Conservation (phyloP, 1,140 invertebrate species). For the Magallana angulata region DNA sequence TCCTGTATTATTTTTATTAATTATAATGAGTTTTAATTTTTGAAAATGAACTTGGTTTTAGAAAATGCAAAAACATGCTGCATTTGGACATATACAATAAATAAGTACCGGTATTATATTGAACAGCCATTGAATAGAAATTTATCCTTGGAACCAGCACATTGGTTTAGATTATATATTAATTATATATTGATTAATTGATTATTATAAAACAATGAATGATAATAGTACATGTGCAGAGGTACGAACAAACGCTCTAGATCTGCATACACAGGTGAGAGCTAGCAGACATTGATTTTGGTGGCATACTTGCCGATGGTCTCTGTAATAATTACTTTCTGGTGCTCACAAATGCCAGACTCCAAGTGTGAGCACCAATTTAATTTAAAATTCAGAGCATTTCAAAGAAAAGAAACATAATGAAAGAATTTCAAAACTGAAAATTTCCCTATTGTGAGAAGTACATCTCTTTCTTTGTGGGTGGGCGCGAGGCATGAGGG, state of each 20-base stretch:
- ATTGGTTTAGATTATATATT: slow-evolving; percentile 4
- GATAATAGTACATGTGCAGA: background rate
- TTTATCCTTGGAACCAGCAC: too few species aligned
- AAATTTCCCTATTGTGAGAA: background rate
- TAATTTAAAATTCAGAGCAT: background rate
- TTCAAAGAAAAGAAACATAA: slow-evolving; percentile 15
- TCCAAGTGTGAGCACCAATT: background rate
- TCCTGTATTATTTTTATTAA: too few species aligned
- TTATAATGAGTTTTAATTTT: too few species aligned
- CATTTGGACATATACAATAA: too few species aligned
- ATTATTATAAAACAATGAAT: background rate
- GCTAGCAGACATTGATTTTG: too few species aligned
- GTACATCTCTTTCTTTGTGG: slow-evolving; percentile 1
- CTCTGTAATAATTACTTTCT: background rate
- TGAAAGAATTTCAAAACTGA: slow-evolving; percentile 21
- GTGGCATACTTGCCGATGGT: background rate
- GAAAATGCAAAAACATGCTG: too few species aligned
- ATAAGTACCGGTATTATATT: too few species aligned
- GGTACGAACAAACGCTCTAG: background rate
- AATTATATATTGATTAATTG: too few species aligned
- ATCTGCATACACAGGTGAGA: too few species aligned
- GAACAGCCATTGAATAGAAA: too few species aligned
- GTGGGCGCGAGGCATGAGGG: background rate
- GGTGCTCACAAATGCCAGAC: background rate
- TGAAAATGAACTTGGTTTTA: too few species aligned